Percentiles rank a stretch among this genome's conserved stretches.
Conservation (phyloP, 1,140 invertebrate species). For the Melanaphis sacchari region DNA sequence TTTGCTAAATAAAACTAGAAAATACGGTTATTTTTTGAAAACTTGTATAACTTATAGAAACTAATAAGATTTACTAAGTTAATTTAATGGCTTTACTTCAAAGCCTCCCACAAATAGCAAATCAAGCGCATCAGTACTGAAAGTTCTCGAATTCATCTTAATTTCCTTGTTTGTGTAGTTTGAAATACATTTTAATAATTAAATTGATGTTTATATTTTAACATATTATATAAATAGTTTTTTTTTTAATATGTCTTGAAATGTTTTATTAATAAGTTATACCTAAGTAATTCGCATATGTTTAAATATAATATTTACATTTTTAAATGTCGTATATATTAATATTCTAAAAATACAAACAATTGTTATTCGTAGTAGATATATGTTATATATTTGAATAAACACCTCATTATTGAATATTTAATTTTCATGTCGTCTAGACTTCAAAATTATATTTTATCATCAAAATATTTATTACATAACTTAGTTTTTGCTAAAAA, state of each 20-base stretch:
- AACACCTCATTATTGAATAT: constrained; percentile 30
- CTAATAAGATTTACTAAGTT: neutral
- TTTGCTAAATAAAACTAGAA: neutral
- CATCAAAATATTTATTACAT: neutral
- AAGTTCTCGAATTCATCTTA: neutral
- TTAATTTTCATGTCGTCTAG: constrained; percentile 38
- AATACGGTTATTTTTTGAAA: neutral
- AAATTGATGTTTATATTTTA: neutral
- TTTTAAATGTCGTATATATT: neutral
- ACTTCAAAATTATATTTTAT: constrained; percentile 39
- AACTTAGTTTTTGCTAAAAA: neutral
- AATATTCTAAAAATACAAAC: neutral
- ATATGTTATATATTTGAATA: constrained; percentile 22
- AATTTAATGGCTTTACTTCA: neutral
- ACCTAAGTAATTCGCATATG: neutral
- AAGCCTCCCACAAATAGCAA: neutral
- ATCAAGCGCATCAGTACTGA: neutral
- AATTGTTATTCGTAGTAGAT: neutral
- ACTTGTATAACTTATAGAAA: neutral
- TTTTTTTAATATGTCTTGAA: neutral
- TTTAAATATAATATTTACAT: neutral
- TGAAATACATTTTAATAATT: neutral
- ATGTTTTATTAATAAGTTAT: constrained; percentile 50
- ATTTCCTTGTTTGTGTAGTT: neutral
- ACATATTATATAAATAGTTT: neutral